Percentiles rank a stretch among this genome's conserved stretches.
Conservation (phyloP, 2,113 vertebrate genomes). For the Panthera leo region DNA sequence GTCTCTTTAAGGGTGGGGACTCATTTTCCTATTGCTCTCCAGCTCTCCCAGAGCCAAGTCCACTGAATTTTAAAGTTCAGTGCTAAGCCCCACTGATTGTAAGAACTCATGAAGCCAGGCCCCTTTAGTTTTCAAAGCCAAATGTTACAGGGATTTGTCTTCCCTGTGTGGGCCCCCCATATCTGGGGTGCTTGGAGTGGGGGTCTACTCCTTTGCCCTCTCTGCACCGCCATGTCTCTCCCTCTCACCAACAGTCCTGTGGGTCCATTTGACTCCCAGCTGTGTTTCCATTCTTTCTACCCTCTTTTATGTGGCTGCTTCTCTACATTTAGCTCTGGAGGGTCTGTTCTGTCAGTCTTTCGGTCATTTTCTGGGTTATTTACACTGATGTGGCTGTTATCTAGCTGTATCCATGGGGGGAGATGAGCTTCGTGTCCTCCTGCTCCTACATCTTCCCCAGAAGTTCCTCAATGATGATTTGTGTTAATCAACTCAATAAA, state of each 20-base stretch:
- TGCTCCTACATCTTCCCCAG: background rate
- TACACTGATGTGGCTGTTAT: background rate
- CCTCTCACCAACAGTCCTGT: background rate
- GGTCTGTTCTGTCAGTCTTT: background rate
- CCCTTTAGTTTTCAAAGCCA: background rate
- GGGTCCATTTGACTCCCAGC: background rate
- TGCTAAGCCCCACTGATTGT: background rate
- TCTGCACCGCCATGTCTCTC: background rate
- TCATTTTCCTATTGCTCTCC: background rate
- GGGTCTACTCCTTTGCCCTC: background rate
- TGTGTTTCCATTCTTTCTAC: background rate
- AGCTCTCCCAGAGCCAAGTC: background rate
- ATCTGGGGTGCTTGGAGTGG: background rate
- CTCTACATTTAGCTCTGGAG: background rate
- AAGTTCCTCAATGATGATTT: background rate
- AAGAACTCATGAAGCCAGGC: background rate
- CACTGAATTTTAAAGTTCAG: background rate
- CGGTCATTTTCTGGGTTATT: background rate
- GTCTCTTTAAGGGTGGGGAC: background rate
- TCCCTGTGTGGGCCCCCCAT: background rate
- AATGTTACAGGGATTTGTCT: background rate
- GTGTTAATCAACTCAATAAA: background rate
- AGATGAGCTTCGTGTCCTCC: background rate
- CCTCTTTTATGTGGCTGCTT: background rate
- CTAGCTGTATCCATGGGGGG: background rate